Evolutionary conservation across 2,797 vertebrate species (phyloP).

Genomic region (Sebastes alutus): DNA sequence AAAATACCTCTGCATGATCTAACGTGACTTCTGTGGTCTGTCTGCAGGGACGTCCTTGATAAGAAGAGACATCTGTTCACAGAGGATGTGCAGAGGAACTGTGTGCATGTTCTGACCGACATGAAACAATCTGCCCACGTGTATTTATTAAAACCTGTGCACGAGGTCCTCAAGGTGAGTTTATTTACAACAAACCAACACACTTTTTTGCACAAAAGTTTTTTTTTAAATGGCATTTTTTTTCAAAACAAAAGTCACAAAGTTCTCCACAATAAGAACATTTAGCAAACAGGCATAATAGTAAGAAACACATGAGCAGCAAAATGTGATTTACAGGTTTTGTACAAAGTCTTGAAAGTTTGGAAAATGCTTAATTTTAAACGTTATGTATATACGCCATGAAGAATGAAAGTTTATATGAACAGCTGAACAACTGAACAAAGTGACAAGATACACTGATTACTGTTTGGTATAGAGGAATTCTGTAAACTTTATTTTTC

Average conservation of each 20-base stretch:
- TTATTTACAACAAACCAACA: neutral
- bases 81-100: conserved; percentile 28
- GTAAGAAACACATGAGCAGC: neutral
- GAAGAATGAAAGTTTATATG: neutral
- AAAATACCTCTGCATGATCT: neutral
- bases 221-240: neutral
- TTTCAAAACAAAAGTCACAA: neutral
- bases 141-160: conserved; percentile 61
- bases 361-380: neutral
- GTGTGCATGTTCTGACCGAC: conserved; percentile 46
- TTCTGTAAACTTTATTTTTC: neutral
- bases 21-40: neutral
- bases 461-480: neutral
- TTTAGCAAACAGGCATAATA: neutral
- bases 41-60: conserved; percentile 68
- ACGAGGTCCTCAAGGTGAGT: conserved; percentile 69
- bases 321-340: neutral
- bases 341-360: neutral
- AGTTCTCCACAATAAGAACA: neutral
- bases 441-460: neutral
- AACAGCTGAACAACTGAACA: too few relatives aligned
- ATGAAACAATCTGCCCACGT: conserved; percentile 60
- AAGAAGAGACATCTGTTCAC: conserved; percentile 45
- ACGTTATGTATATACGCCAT: neutral
- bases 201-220: neutral